Percentiles rank a stretch among this genome's conserved stretches.
These are phyloP conservation scores for Polydrusus tereticollis DNA, from an alignment of 2,888 invertebrate species.

Conservation along the genomic window DNA sequence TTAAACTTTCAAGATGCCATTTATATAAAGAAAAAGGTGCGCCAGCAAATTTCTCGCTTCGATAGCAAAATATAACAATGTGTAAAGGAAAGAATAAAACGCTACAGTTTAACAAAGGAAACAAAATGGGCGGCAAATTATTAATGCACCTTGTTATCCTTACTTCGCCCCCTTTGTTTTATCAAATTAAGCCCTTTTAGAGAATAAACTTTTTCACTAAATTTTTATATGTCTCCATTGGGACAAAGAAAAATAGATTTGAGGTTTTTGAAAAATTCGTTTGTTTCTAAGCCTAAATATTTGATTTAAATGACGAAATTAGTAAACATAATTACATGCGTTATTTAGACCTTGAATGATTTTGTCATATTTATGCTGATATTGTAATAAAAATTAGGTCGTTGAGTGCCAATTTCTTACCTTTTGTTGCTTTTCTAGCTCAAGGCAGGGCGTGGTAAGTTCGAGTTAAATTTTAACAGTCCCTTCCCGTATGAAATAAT, in stretches of 20 bases:
- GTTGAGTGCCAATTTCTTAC: no score
- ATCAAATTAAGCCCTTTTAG: conserved; percentile 19
- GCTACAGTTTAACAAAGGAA: conserved; percentile 26
- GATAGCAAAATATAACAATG: conserved; percentile 35
- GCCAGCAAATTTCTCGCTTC: conserved; percentile 23
- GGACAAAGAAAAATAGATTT: not conserved
- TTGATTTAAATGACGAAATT: no score
- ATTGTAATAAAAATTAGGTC: no score
- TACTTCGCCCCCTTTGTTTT: conserved; percentile 21
- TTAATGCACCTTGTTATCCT: conserved; percentile 39
- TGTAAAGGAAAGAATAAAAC: conserved; percentile 29
- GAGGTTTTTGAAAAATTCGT: no score
- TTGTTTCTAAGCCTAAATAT: no score
- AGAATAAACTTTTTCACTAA: not conserved
- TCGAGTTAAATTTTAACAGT: no score
- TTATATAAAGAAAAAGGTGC: conserved; percentile 11
- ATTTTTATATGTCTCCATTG: not conserved
- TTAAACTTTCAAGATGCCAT: conserved; percentile 6
- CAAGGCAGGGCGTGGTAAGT: no score
- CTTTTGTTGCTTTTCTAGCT: no score
- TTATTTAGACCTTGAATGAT: no score
- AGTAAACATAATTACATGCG: no score
- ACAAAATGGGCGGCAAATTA: conserved; percentile 25
- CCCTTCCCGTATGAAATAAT: no score
- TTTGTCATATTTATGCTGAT: no score